These are phyloP conservation scores for Gymnocephalus cernua DNA, from an alignment of 2,113 vertebrate species.

Conservation along the genomic window DNA sequence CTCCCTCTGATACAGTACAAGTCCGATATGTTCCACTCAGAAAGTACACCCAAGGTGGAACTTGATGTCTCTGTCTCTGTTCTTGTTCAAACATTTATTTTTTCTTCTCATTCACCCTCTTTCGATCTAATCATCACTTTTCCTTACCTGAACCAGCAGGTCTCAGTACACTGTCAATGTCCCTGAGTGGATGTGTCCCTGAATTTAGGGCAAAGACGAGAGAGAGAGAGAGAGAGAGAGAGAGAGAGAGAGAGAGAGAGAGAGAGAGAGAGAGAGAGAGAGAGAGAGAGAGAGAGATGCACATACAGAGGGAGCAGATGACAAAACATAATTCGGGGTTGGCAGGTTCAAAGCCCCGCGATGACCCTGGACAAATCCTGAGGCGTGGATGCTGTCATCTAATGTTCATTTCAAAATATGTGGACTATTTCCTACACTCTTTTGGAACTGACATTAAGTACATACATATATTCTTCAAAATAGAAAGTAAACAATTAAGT, in stretches of 20 bases:
- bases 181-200: conserved; percentile 35
- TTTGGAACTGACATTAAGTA: not conserved
- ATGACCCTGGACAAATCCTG: not conserved
- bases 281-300: not conserved
- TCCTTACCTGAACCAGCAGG: conserved; percentile 4
- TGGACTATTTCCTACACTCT: not conserved
- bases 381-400: not conserved
- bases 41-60: conserved; percentile 39
- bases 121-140: conserved; percentile 33
- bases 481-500: not conserved
- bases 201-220: conserved; percentile 2
- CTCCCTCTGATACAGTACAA: conserved; percentile 31
- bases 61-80: conserved; percentile 22
- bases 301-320: not conserved
- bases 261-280: not conserved
- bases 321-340: conserved; percentile 27
- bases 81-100: conserved; percentile 18
- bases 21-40: conserved; percentile 27
- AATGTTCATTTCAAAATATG: not conserved
- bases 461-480: not conserved
- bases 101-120: not conserved
- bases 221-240: not conserved
- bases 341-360: not conserved
- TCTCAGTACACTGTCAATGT: conserved; percentile 1
- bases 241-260: not conserved